phyloP scores from a whole-genome alignment of 2,888 invertebrate species.

The Lasius fuliginosus region DNA sequence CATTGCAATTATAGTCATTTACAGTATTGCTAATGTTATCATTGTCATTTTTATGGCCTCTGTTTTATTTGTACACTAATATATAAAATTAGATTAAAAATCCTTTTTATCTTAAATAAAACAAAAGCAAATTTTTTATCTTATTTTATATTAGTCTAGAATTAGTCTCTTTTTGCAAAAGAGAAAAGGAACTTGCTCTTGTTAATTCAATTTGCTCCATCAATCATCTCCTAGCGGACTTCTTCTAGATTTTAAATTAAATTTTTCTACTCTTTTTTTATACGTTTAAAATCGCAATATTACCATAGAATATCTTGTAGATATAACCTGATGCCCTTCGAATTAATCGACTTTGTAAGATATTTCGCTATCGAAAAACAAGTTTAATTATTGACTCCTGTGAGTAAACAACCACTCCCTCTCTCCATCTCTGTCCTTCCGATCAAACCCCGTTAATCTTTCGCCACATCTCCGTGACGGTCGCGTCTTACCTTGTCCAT shows the following conservation, averaged over 20 bases:
- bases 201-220: too few relatives aligned
- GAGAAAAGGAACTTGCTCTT: too few relatives aligned
- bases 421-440: background rate
- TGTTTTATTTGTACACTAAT: background rate
- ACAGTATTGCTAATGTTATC: background rate
- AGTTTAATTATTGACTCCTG: background rate
- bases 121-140: background rate
- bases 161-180: too few relatives aligned
- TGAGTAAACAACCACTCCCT: background rate
- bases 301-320: too few relatives aligned
- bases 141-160: background rate
- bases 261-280: too few relatives aligned
- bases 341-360: too few relatives aligned
- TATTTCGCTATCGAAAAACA: background rate
- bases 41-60: background rate
- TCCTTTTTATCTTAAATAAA: background rate
- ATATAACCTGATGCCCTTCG: background rate
- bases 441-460: slow-evolving; percentile 16
- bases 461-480: background rate
- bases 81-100: too few relatives aligned
- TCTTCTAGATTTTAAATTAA: too few relatives aligned
- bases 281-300: too few relatives aligned
- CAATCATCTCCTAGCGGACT: too few relatives aligned
- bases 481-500: slow-evolving; percentile 30
- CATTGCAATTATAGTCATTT: background rate